These are phyloP conservation scores for Drosophila trapezifrons DNA, from an alignment of 1,140 invertebrate species.

Conservation along the genomic window DNA sequence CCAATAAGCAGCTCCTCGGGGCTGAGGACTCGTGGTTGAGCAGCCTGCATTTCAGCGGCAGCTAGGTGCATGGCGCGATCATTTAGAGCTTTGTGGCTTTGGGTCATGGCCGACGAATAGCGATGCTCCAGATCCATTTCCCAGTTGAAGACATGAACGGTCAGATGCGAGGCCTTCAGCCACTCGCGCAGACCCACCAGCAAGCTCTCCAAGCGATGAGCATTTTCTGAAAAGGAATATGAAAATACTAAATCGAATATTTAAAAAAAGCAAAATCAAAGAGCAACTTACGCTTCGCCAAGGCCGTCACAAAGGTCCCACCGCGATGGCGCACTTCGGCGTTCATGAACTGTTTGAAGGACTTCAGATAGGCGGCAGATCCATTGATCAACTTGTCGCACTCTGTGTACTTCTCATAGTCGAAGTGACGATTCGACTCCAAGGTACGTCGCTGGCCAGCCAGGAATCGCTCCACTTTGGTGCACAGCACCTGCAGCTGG, in stretches of 20 bases:
- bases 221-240: constrained; percentile 37
- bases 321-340: constrained; percentile 61
- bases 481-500: constrained; percentile 64
- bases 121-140: constrained; percentile 72
- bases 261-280: neutral
- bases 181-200: constrained; percentile 43
- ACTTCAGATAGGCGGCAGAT: constrained; percentile 1
- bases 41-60: constrained; percentile 3
- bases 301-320: constrained; percentile 30
- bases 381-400: constrained; percentile 52
- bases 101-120: constrained; percentile 58
- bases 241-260: neutral
- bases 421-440: constrained; percentile 58
- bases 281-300: constrained; percentile 26
- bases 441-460: constrained; percentile 37
- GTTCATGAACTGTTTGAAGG: constrained; percentile 26
- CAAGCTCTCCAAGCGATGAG: constrained; percentile 37
- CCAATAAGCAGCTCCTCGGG: constrained; percentile 41
- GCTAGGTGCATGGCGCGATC: constrained; percentile 24
- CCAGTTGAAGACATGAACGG: constrained; percentile 66
- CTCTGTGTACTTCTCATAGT: constrained; percentile 58
- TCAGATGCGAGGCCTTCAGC: constrained; percentile 57
- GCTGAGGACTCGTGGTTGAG: neutral
- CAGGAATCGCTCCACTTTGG: constrained; percentile 61
- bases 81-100: constrained; percentile 18